phyloP scores from a whole-genome alignment of 1,140 invertebrate genomes.

The Reticulitermes speratus region DNA sequence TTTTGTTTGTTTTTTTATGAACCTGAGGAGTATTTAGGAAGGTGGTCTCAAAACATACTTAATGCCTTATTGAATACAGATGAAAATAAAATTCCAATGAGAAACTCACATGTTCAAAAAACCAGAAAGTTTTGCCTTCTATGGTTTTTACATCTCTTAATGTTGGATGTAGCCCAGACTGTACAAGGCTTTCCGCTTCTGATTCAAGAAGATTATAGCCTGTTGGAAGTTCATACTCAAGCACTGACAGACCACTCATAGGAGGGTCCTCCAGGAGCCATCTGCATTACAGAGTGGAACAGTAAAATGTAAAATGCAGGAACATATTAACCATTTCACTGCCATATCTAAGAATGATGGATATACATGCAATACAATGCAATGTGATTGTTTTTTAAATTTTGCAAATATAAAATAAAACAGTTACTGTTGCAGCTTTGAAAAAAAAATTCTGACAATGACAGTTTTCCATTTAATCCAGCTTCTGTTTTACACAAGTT shows the following conservation, averaged over 20 bases:
- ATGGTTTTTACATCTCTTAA: constrained; percentile 43
- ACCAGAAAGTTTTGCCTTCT: constrained; percentile 48
- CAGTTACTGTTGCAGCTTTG: no score
- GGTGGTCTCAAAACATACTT: background rate
- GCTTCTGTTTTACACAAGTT: no score
- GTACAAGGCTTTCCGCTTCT: constrained; percentile 50
- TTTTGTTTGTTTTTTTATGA: no score
- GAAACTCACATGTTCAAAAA: constrained; percentile 48
- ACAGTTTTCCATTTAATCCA: no score
- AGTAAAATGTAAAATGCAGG: no score
- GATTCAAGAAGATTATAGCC: constrained; percentile 59
- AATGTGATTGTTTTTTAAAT: background rate
- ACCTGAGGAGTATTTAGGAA: no score
- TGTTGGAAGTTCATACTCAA: constrained; percentile 59
- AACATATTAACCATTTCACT: no score
- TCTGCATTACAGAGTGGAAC: constrained; percentile 36
- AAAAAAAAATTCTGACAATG: no score
- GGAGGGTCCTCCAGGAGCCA: constrained; percentile 43
- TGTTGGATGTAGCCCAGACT: constrained; percentile 43
- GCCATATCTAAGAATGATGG: no score
- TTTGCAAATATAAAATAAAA: background rate
- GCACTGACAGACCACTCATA: constrained; percentile 52
- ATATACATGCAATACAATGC: background rate
- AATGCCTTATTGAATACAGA: background rate
- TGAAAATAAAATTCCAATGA: background rate